Base-by-base conservation (phyloP, 2,797 vertebrate genomes). In the Cyclopterus lumpus region DNA sequence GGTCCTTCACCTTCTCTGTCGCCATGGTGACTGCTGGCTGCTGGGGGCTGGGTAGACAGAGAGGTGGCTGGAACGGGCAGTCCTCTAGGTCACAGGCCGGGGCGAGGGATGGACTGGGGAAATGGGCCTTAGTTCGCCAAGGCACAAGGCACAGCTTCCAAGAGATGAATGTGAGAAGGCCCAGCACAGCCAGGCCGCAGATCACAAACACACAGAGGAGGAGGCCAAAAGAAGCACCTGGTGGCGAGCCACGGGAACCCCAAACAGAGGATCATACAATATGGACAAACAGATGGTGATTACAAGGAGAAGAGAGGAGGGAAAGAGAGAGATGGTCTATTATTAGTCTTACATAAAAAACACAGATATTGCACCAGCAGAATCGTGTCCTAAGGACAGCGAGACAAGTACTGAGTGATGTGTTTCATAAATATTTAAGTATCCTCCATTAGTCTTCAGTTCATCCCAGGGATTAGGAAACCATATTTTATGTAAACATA, bases 111-210 rank as follows among this genome's bases (percentile, higher is more conserved):
- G 92, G 91, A 67, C 94, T 87, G 71, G 95, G 93, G 69, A 95
- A 94, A 20, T 94, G 60, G 77, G 94, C 91, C 91, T 99, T 99
- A 81, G 92, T 95, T 80, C 96, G 95, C 96, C 96, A 94, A 92
- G 96, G 96, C 74, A 95, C 94, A 95, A 96, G 95, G 91, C 96
- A 97, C 91, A 98, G 95, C 95, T 97, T 99, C 98, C 98, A 99
- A 94, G 97, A 97, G 92, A 97, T 90, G 86, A 97, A 95, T 24
- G 96, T 92, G 82, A 97, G 95, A 79, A 96, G 96, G 89, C 96
- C 96, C 94, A 98, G 95, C 94, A 99, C 93, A 79, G 95, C 96
- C 93, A 98, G 94, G 66, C 96, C 96, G 77, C 97, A 98, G 84
- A 96, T 92, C 89, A 96, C 93, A 73, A 97, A 96, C 92, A 98